phyloP scores from a whole-genome alignment of 2,113 vertebrate genomes.

The Centropus unirufus region DNA sequence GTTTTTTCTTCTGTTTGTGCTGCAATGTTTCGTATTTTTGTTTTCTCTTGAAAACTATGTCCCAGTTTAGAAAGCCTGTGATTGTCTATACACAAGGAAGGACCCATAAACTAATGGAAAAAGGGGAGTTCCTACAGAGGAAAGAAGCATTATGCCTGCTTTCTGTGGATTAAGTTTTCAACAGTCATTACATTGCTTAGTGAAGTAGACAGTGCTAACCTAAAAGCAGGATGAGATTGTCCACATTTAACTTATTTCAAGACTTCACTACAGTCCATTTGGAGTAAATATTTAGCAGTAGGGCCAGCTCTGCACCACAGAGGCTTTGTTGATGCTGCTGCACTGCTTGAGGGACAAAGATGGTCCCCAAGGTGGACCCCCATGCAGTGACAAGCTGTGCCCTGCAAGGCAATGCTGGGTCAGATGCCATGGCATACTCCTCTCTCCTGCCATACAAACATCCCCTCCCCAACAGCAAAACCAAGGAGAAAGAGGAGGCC shows the following conservation, averaged over 20 bases:
- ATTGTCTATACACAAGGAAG: neutral
- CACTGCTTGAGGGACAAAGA: neutral
- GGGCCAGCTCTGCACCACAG: neutral
- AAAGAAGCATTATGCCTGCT: neutral
- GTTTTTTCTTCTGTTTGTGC: neutral
- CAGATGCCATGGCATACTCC: neutral
- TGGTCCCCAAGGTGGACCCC: neutral
- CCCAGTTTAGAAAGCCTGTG: neutral
- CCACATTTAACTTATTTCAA: neutral
- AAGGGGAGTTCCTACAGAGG: neutral
- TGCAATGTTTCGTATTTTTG: neutral
- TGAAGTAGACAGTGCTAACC: neutral
- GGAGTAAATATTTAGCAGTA: neutral
- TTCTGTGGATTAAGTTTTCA: neutral
- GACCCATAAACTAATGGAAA: neutral
- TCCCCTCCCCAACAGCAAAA: neutral
- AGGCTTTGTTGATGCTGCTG: neutral
- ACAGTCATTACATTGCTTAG: neutral
- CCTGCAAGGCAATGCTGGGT: neutral
- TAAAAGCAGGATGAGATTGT: neutral
- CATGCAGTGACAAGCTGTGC: fast-evolving
- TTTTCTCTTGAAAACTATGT: neutral
- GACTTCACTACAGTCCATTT: neutral
- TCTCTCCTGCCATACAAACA: neutral
- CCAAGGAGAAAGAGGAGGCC: neutral